Evolutionary conservation across 2,797 vertebrate genomes (phyloP), one percentile per base, ranked within the genome.

Genomic region (Notolepis coatsorum): DNA sequence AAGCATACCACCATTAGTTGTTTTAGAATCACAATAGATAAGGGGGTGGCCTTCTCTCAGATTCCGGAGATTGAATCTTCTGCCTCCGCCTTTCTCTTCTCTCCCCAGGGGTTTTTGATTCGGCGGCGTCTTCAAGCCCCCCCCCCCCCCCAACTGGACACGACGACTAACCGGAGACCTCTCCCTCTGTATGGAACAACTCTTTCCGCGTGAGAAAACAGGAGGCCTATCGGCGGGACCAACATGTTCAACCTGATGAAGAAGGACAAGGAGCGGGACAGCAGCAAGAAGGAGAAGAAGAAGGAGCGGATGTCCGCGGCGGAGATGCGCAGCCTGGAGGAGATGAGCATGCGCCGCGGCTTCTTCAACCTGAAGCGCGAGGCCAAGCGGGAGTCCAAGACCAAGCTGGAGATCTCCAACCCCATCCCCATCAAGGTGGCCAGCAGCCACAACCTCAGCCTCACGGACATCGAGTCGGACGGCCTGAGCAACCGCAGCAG

Each of bases 341-440:
- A 99, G 93, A 98, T 99, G 94, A 97, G 97, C 73, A 87, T 98
- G 90, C 91, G 97, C 3, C 92, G 97, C 0, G 97, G 97, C 47
- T 98, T 99, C 88, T 99, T 99, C 89, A 96, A 97, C 84, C 91
- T 98, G 71, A 97, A 95, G 89, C 93, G 97, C 20, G 93, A 95
- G 65, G 93, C 95, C 61, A 98, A 97, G 76, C 82, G 96, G 0
- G 97, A 98, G 49, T 94, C 95, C 42, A 96, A 92, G 85, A 90
- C 85, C 25, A 96, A 96, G 69, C 80, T 98, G 75, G 97, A 98
- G 88, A 99, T 99, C 88, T 99, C 97, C 65, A 95, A 96, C 86
- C 97, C 97, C 48, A 99, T 99, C 60, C 97, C 97, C 56, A 99
- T 99, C 88, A 99, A 98, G 85, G 97, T 99, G 80, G 96, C 94